These are phyloP conservation scores for Falco columbarius DNA, from an alignment of 2,797 vertebrate genomes.

Conservation along the genomic window DNA sequence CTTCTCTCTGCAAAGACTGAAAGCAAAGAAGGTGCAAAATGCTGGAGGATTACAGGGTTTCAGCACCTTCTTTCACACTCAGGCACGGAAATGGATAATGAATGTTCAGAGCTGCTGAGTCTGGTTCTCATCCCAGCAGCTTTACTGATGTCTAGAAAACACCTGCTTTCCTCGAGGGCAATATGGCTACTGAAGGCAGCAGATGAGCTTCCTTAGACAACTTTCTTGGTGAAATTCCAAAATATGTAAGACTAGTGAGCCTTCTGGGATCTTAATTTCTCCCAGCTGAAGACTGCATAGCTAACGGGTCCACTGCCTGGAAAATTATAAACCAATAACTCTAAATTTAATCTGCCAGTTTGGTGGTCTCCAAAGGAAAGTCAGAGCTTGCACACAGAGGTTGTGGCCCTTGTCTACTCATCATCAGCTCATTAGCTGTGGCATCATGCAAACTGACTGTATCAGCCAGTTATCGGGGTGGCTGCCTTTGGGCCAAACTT, in stretches of 20 bases:
- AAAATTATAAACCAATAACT: not conserved
- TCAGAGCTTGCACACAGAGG: not conserved
- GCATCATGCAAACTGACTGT: not conserved
- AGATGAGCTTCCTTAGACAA: not conserved
- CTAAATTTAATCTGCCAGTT: not conserved
- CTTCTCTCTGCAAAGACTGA: not conserved
- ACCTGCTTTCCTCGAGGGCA: not conserved
- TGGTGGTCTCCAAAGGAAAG: too few species aligned
- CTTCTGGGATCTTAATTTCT: not conserved
- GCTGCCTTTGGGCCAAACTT: not conserved
- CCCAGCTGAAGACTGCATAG: not conserved
- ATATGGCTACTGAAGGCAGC: not conserved
- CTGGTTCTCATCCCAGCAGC: not conserved
- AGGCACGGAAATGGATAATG: not conserved
- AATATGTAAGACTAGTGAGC: not conserved
- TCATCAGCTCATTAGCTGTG: not conserved
- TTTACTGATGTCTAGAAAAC: not conserved
- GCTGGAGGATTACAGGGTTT: not conserved
- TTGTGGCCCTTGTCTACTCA: not conserved
- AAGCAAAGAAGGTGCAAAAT: not conserved
- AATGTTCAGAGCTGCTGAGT: not conserved
- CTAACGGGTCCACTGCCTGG: not conserved
- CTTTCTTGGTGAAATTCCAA: not conserved
- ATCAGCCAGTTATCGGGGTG: not conserved
- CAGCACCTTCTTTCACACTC: not conserved